These are phyloP conservation scores for Drosophila mettleri DNA, from an alignment of 2,888 invertebrate species.

Conservation along the genomic window DNA sequence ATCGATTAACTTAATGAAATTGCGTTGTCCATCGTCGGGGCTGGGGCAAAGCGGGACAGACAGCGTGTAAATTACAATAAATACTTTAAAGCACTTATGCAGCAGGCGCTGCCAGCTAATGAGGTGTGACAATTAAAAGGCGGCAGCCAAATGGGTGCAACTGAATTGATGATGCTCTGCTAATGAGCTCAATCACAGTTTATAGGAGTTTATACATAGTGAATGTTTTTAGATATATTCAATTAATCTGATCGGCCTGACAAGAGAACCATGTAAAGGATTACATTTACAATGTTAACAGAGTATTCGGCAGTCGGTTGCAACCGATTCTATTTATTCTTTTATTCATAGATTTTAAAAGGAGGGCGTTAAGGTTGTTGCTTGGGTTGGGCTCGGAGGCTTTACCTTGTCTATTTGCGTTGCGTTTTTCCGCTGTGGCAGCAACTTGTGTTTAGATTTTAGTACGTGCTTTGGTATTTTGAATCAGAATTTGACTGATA, in stretches of 20 bases:
- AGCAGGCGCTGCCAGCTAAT: constrained; percentile 55
- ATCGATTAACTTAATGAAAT: constrained; percentile 75
- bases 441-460: constrained; percentile 19
- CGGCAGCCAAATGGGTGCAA: constrained; percentile 31
- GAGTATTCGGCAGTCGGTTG: background rate
- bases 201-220: constrained; percentile 13
- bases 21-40: constrained; percentile 37
- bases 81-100: constrained; percentile 67
- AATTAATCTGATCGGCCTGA: too few species aligned
- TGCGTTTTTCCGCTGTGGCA: constrained; percentile 15
- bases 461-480: constrained; percentile 35
- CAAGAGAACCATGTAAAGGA: too few species aligned
- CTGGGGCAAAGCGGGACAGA: constrained; percentile 10
- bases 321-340: background rate
- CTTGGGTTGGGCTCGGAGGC: background rate
- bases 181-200: background rate
- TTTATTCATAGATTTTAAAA: background rate
- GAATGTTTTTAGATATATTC: background rate
- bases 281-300: background rate
- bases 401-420: constrained; percentile 39
- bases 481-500: constrained; percentile 60
- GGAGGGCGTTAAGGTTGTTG: background rate
- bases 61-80: constrained; percentile 70
- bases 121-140: constrained; percentile 74
- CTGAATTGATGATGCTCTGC: constrained; percentile 25